Evolutionary conservation across 1,140 invertebrate species (phyloP), one percentile per base, ranked within the genome.

Genomic region (Papilio xuthus): DNA sequence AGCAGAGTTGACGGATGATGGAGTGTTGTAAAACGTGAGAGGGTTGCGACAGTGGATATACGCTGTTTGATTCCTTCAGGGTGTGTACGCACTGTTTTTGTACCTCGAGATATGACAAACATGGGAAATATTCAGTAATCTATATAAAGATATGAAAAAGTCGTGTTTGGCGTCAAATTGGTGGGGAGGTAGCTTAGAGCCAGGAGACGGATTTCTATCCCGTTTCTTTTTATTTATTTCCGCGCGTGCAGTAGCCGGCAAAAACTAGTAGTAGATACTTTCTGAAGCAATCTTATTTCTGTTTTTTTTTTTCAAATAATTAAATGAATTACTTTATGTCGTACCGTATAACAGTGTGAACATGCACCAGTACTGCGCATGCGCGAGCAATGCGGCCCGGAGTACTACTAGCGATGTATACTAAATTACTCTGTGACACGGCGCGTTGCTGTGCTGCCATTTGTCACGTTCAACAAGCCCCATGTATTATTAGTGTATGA

Each of bases 381-480:
- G 88, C 86, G 88, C 88, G 79, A 53, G 50, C 50, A 53, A 20
- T 53, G 50, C 50, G 50, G 72, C 70, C 42, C 76, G 77, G n/a
- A 81, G 70, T 83, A 83, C 86, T 83, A 82, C 80, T 84, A 44
- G n/a, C 77, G 20, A 18, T 47, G 37, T 70, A 78, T 44, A 26
- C 60, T 77, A 74, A 80, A 78, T 80, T 71, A 73, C 50, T 53
- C 50, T 53, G 7, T 53, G 50, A 53, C 50, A 53, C 50, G 50
- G 50, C 50, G 50, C 50, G 50, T 53, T 53, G 50, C 50, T 53
- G 50, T 53, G n/a, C 50, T 53, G 50, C 50, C 50, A 53, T 53
- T 53, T 53, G 50, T 53, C 50, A 53, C 50, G 50, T 53, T 53
- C 50, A 53, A 53, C 50, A 53, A 53, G 50, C 50, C n/a, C 50